These are phyloP conservation scores for Mnemiopsis leidyi DNA, from an alignment of 37 sponge, comb jelly and placozoan species.

Conservation along the genomic window DNA sequence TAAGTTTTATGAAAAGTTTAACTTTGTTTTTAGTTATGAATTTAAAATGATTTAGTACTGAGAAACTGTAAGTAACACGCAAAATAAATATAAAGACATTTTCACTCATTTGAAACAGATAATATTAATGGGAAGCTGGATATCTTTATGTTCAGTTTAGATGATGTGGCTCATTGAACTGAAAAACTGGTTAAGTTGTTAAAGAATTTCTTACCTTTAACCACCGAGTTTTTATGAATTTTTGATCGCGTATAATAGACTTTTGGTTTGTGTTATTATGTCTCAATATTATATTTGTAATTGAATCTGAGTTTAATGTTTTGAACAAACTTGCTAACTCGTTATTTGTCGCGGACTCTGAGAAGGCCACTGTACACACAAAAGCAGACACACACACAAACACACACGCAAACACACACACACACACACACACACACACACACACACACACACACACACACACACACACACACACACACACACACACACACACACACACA, in stretches of 20 bases:
- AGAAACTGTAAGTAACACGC: too few species aligned
- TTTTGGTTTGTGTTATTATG: slow-evolving; percentile 63
- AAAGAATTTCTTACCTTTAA: background rate
- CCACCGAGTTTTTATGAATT: slow-evolving; percentile 31
- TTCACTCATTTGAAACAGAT: background rate
- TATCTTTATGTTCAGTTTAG: background rate
- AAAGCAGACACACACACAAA: too few species aligned
- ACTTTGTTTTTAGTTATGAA: background rate
- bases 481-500: too few species aligned
- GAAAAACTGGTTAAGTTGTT: background rate
- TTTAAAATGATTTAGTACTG: background rate
- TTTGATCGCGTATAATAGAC: slow-evolving; percentile 62
- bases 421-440: too few species aligned
- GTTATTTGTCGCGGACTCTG: too few species aligned
- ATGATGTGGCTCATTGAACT: background rate
- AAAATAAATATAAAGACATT: background rate
- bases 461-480: too few species aligned
- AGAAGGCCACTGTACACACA: too few species aligned
- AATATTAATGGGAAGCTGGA: too few species aligned
- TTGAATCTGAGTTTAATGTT: slow-evolving; percentile 55
- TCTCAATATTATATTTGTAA: slow-evolving; percentile 59
- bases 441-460: too few species aligned
- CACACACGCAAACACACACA: too few species aligned
- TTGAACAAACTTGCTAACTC: slow-evolving; percentile 40
- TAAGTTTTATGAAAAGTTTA: background rate